phyloP scores from a whole-genome alignment of 2,797 vertebrate species.

The Distichodus sexfasciatus region DNA sequence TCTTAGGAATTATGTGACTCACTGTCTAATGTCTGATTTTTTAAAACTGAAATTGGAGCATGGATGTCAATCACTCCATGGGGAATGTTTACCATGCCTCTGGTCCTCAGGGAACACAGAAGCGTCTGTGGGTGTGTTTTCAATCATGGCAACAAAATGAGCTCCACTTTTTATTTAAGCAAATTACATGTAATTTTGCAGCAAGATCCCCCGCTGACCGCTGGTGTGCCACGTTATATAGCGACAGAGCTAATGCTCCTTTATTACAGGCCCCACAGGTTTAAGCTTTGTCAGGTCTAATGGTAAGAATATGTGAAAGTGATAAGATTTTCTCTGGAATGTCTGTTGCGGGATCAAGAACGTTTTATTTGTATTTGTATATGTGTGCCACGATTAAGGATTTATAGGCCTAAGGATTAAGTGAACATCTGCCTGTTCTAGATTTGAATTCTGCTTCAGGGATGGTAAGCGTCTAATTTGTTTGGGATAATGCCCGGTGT shows the following conservation, averaged over 20 bases:
- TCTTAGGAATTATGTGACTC: constrained; percentile 26
- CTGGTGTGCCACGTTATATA: not conserved
- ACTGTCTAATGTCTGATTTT: constrained; percentile 11
- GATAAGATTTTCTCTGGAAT: not conserved
- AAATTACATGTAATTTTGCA: constrained; percentile 7
- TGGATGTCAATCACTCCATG: constrained; percentile 11
- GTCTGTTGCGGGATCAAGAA: not conserved
- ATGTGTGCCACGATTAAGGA: too few relatives aligned
- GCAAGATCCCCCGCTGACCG: not conserved
- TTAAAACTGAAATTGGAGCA: constrained; percentile 1
- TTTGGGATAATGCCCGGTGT: too few relatives aligned
- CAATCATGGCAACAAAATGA: constrained; percentile 24
- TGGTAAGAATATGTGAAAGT: not conserved
- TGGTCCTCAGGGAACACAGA: not conserved
- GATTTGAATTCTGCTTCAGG: not conserved
- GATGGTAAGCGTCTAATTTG: not conserved
- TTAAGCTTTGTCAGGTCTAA: not conserved
- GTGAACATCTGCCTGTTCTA: too few relatives aligned
- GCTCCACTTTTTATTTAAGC: constrained; percentile 18
- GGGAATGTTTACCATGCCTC: constrained; percentile 6
- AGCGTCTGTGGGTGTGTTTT: constrained; percentile 33
- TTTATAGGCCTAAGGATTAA: too few relatives aligned
- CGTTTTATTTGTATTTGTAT: not conserved
- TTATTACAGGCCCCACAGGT: not conserved
- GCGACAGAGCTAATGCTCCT: not conserved